Percentiles rank a stretch among this genome's conserved stretches.
phyloP scores from a whole-genome alignment of 2,888 invertebrate species.

The Noctua comes region DNA sequence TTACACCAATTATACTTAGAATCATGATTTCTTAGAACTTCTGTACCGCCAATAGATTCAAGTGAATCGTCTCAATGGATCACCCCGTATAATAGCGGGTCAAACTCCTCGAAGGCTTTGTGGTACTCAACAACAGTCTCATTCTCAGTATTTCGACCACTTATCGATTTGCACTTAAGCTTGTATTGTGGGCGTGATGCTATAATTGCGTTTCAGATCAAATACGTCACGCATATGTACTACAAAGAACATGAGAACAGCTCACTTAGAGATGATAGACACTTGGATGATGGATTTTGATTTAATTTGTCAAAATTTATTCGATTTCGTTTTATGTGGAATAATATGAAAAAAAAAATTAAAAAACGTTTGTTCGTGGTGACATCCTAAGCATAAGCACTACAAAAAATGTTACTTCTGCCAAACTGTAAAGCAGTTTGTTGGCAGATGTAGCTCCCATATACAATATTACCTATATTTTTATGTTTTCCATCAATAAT shows the following conservation, averaged over 20 bases:
- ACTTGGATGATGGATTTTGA: not conserved
- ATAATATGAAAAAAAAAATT: no score
- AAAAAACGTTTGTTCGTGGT: no score
- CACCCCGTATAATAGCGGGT: not conserved
- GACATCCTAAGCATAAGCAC: no score
- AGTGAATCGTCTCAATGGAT: not conserved
- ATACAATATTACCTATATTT: no score
- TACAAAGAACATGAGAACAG: not conserved
- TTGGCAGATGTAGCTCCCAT: no score
- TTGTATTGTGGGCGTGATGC: constrained; percentile 11
- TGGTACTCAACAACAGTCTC: not conserved
- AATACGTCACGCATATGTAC: constrained; percentile 6
- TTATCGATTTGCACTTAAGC: constrained; percentile 40
- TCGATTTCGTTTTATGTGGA: not conserved
- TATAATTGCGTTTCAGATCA: constrained; percentile 31
- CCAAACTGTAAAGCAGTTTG: no score
- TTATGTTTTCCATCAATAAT: no score
- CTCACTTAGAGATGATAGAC: not conserved
- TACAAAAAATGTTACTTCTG: no score
- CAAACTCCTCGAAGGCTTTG: constrained; percentile 45
- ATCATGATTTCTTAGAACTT: not conserved
- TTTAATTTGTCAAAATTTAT: not conserved
- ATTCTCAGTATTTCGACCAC: constrained; percentile 28
- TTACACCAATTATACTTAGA: not conserved
- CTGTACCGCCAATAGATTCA: not conserved